Percentiles rank a stretch among this genome's conserved stretches.
phyloP scores from a whole-genome alignment of 1,140 invertebrate species.

The Heliconius himera region DNA sequence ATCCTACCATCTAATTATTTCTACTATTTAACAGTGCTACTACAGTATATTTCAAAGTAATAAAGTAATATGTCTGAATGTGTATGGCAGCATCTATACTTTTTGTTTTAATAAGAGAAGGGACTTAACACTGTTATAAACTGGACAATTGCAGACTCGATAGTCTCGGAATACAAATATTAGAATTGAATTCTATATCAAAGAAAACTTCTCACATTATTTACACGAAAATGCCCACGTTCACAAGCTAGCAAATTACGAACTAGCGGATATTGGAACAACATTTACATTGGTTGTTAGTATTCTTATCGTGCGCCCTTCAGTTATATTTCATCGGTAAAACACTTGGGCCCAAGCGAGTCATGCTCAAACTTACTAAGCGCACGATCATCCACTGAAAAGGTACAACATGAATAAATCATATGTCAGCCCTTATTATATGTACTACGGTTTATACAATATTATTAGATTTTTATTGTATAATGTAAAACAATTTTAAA shows the following conservation, averaged over 20 bases:
- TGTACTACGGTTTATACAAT: background rate
- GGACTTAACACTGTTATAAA: too few relatives aligned
- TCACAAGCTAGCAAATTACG: constrained; percentile 31
- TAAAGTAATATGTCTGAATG: too few relatives aligned
- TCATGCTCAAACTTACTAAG: constrained; percentile 22
- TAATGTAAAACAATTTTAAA: background rate
- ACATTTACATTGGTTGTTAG: constrained; percentile 33
- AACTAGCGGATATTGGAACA: constrained; percentile 37
- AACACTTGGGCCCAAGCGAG: constrained; percentile 30
- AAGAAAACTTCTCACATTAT: constrained; percentile 21
- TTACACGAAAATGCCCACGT: constrained; percentile 25
- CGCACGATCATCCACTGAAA: background rate
- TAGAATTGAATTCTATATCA: background rate
- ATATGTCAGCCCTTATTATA: background rate
- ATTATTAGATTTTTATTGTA: background rate
- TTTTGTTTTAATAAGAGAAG: too few relatives aligned
- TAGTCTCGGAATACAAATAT: too few relatives aligned
- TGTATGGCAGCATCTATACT: too few relatives aligned
- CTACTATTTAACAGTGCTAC: too few relatives aligned
- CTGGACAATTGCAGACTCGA: too few relatives aligned
- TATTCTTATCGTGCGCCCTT: constrained; percentile 37
- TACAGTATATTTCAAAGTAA: too few relatives aligned
- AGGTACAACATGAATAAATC: background rate
- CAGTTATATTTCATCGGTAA: constrained; percentile 39
- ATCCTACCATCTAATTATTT: too few relatives aligned